Conservation (phyloP, 2,113 vertebrate genomes). For the Cathartes aura region DNA sequence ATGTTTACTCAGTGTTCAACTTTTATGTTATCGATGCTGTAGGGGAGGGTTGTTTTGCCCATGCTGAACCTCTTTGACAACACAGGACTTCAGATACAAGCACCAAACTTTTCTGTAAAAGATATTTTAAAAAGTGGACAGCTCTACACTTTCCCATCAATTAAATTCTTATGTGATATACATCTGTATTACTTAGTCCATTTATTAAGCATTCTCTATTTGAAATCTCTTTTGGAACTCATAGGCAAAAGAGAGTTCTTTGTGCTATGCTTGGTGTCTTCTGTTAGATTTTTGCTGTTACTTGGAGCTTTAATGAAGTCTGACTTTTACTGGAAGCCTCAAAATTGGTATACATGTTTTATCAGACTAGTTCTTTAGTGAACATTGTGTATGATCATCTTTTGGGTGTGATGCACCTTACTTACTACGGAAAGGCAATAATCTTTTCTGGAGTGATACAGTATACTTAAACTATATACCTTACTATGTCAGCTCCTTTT, state of each 20-base stretch:
- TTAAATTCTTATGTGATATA: background rate
- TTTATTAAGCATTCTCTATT: background rate
- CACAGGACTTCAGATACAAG: background rate
- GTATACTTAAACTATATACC: background rate
- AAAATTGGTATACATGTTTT: background rate
- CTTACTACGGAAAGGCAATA: background rate
- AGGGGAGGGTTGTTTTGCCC: background rate
- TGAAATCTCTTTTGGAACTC: background rate
- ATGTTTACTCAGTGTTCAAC: background rate
- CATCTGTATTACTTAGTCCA: background rate
- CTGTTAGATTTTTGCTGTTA: background rate
- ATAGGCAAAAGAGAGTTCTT: background rate
- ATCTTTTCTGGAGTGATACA: background rate
- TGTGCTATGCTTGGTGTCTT: background rate
- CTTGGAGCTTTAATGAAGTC: background rate
- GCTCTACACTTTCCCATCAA: background rate
- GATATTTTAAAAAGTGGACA: background rate
- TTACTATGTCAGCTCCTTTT: background rate
- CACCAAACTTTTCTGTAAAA: background rate
- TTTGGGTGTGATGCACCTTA: background rate
- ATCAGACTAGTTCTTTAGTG: background rate
- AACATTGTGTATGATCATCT: background rate
- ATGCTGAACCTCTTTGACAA: background rate
- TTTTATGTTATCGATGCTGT: rapidly evolving
- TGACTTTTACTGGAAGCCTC: background rate